These are phyloP conservation scores for Gymnoscelis rufifasciata DNA, from an alignment of 2,888 invertebrate species.

Conservation along the genomic window DNA sequence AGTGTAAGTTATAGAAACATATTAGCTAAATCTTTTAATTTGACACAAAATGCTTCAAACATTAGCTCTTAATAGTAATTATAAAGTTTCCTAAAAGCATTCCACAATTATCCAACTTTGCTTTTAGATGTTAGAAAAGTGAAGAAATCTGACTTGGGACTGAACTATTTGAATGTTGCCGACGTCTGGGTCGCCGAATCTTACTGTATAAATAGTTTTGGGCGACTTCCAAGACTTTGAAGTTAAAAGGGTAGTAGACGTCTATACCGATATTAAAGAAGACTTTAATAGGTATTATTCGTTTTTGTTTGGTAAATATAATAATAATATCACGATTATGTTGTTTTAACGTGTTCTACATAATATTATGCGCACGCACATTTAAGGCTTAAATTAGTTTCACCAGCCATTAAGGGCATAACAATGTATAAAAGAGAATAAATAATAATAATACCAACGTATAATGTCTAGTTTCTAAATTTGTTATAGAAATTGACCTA, in stretches of 20 bases:
- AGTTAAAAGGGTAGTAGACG: constrained; percentile 6
- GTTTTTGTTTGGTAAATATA: too few relatives aligned
- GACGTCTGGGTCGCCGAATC: constrained; percentile 43
- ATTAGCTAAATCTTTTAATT: neutral
- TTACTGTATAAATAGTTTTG: constrained; percentile 60
- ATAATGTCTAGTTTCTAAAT: too few relatives aligned
- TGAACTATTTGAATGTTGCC: constrained; percentile 39
- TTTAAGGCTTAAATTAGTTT: too few relatives aligned
- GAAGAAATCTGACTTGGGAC: constrained; percentile 22
- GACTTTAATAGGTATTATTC: too few relatives aligned
- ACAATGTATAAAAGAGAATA: too few relatives aligned
- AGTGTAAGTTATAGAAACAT: too few relatives aligned
- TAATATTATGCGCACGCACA: too few relatives aligned
- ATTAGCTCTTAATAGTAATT: constrained; percentile 12
- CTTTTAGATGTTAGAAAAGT: constrained; percentile 30
- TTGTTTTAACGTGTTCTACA: too few relatives aligned
- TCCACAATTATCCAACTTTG: constrained; percentile 26
- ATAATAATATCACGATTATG: too few relatives aligned
- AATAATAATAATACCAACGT: too few relatives aligned
- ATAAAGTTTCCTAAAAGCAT: constrained; percentile 16
- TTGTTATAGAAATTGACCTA: too few relatives aligned
- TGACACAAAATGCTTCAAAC: neutral
- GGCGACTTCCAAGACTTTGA: constrained; percentile 53
- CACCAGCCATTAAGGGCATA: too few relatives aligned
- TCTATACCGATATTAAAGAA: neutral